Evolutionary conservation across 2,113 vertebrate genomes (phyloP).

Genomic region (Notechis scutatus): DNA sequence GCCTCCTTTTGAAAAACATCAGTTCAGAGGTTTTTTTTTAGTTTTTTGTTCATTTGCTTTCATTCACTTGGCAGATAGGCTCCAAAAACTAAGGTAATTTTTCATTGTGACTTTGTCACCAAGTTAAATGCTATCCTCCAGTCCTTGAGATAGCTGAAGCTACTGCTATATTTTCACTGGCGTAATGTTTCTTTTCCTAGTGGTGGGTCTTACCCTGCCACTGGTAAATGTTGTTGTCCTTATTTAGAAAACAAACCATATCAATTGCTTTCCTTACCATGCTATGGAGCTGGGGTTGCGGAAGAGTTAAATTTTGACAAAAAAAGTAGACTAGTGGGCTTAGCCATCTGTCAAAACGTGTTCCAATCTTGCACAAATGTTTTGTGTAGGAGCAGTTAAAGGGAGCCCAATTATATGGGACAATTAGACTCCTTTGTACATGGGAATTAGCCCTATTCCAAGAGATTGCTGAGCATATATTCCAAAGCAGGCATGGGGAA

Average conservation of each 20-base stretch:
- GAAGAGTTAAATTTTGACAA: background rate
- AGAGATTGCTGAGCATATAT: background rate
- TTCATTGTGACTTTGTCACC: slow-evolving; percentile 14
- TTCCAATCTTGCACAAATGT: background rate
- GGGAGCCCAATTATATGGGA: background rate
- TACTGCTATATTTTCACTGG: background rate
- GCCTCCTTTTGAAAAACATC: background rate
- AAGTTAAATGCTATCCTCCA: background rate
- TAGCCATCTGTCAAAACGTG: background rate
- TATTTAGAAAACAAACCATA: background rate
- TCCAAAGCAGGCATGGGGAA: background rate
- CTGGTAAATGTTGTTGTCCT: background rate
- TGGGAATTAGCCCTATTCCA: background rate
- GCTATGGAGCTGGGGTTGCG: background rate
- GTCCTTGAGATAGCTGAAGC: background rate
- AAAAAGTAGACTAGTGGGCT: background rate
- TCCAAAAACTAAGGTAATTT: rapidly evolving
- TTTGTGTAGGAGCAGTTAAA: background rate
- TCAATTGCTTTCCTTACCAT: background rate
- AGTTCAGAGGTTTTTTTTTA: background rate
- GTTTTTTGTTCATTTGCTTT: background rate
- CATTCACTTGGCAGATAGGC: background rate
- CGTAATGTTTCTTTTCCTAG: background rate
- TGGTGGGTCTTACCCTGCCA: background rate
- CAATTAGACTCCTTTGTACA: background rate